Base-by-base conservation (phyloP, 2,888 invertebrate genomes). In the Helicoverpa assulta region DNA sequence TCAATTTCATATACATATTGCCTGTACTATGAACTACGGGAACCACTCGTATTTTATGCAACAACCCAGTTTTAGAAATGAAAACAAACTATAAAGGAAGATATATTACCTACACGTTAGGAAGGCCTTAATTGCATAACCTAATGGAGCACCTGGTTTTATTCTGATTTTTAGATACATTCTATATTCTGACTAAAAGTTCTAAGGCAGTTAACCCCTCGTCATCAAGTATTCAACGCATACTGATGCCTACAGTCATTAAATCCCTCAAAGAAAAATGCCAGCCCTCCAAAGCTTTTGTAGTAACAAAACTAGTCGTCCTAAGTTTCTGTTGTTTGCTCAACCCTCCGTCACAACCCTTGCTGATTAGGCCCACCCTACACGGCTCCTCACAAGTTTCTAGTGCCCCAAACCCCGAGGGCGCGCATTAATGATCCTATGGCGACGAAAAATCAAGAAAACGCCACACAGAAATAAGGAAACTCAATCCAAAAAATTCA, bases 401-500 rank as follows among this genome's bases (percentile, higher is more conserved):
- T 81, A 85, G 85, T 71, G 77, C 79, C 81, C 78, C 76, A 71
- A 81, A 78, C 76, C 75, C 78, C 67, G 68, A 75, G 80, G 81
- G 78, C 71, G 68, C 70, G 76, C 76, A 78, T 83, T 90, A 89
- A 90, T 87, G 89, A 88, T 86, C 88, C 80, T 68, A 77, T 73
- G 83, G 73, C 77, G 85, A 78, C 82, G 80, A 81, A 86, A 87
- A 85, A 87, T 87, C 88, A 89, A 88, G 82, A 80, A 86, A 86
- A 58, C 60, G 68, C 68, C 56, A 60, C 65, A 71, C 54, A 69
- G 68, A 78, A 81, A 78, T 73, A 77, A 79, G 79, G 81, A 82
- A 76, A 79, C 85, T 84, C 74, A 85, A 89, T 89, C 90, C 90
- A 87, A 91, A 80, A 40, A 91, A 89, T 89, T 91, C 84, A 86